These are phyloP conservation scores for Lepidothrix coronata DNA, from an alignment of 2,113 vertebrate species.

Conservation along the genomic window DNA sequence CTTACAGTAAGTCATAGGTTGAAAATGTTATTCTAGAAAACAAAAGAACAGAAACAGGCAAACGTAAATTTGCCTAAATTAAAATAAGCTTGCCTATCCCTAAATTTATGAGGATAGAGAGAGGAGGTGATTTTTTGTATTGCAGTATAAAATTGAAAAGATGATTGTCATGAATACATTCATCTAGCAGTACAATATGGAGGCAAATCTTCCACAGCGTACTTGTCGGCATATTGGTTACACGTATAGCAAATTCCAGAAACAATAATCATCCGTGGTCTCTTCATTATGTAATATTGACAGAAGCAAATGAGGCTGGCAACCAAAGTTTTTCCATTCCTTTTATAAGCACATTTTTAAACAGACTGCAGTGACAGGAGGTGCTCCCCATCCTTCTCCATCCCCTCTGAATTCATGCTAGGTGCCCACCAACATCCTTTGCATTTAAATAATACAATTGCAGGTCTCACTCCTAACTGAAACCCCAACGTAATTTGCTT, in stretches of 20 bases:
- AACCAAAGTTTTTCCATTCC: neutral
- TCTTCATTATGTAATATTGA: neutral
- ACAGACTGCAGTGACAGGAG: slow-evolving; percentile 35
- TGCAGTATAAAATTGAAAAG: neutral
- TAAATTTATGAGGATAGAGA: neutral
- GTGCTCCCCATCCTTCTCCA: neutral
- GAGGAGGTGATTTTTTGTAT: fast-evolving
- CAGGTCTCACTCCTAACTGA: neutral
- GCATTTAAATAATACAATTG: slow-evolving; percentile 50
- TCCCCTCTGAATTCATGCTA: neutral
- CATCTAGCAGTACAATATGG: neutral
- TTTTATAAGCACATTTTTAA: slow-evolving; percentile 16
- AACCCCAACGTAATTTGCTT: neutral
- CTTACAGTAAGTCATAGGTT: neutral
- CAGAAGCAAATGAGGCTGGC: neutral
- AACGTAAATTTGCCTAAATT: neutral
- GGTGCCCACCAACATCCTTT: neutral
- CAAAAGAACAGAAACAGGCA: neutral
- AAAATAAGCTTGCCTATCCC: neutral
- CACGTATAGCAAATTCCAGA: neutral
- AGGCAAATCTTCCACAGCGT: neutral
- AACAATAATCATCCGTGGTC: neutral
- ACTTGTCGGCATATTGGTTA: neutral
- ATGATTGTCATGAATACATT: neutral
- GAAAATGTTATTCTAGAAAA: neutral